phyloP scores from a whole-genome alignment of 1,140 invertebrate genomes.

The Frieseomelitta varia region DNA sequence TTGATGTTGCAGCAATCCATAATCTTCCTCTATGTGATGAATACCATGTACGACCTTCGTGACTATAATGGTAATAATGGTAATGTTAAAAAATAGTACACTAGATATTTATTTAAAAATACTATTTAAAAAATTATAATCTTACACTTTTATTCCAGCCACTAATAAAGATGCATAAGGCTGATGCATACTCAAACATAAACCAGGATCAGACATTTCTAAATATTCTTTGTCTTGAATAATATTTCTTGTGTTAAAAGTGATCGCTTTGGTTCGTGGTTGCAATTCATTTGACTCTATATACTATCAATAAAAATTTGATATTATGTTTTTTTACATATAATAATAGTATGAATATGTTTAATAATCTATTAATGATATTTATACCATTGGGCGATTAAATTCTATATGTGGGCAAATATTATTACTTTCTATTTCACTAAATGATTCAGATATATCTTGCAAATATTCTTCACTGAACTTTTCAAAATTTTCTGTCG shows the following conservation, averaged over 20 bases:
- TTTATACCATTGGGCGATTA: conserved; percentile 65
- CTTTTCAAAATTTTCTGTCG: conserved; percentile 67
- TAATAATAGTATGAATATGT: conserved; percentile 20
- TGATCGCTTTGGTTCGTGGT: neutral
- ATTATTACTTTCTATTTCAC: conserved; percentile 37
- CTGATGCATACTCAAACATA: conserved; percentile 97
- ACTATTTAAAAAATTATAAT: neutral
- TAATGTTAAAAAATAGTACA: conserved; percentile 29
- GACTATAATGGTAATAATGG: conserved; percentile 82
- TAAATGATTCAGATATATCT: conserved; percentile 73
- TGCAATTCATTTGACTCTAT: conserved; percentile 44
- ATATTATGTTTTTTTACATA: neutral
- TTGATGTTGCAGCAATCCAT: conserved; percentile 96
- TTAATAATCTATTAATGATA: conserved; percentile 16
- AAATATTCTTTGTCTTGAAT: conserved; percentile 93
- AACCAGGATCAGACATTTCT: conserved; percentile 94
- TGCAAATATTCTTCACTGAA: conserved; percentile 66
- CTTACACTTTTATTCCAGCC: conserved; percentile 94
- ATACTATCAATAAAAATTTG: conserved; percentile 58
- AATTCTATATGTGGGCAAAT: conserved; percentile 69
- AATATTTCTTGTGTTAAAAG: conserved; percentile 74
- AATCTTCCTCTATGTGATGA: conserved; percentile 93
- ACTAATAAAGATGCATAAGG: conserved; percentile 97
- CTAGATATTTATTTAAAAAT: conserved; percentile 7
- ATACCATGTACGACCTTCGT: conserved; percentile 97